Evolutionary conservation across 2,888 invertebrate species (phyloP).

Genomic region (Orthosia gothica): DNA sequence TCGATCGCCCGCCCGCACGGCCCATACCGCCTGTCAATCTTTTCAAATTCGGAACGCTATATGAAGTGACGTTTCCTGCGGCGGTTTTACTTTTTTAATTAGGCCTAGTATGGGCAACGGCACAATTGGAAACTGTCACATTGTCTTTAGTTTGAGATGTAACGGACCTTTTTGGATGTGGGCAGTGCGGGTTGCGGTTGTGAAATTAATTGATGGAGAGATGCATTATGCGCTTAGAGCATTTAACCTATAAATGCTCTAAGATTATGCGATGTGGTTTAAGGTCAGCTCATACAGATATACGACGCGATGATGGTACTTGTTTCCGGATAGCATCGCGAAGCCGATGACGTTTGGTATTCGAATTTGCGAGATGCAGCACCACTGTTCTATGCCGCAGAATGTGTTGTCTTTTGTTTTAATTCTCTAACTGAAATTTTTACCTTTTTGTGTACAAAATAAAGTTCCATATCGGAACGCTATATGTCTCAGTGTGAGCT

Average conservation of each 20-base stretch:
- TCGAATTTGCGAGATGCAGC: too few relatives aligned
- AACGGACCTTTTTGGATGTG: conserved; percentile 61
- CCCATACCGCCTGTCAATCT: conserved; percentile 80
- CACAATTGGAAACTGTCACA: conserved; percentile 67
- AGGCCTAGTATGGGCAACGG: conserved; percentile 70
- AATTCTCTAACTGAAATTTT: too few relatives aligned
- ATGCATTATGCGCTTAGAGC: background rate
- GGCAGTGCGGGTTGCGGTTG: conserved; percentile 43
- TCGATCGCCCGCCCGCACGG: conserved; percentile 61
- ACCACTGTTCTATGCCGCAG: too few relatives aligned
- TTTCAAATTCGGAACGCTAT: conserved; percentile 79
- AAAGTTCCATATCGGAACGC: too few relatives aligned
- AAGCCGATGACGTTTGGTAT: too few relatives aligned
- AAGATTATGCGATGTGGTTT: background rate
- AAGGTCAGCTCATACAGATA: too few relatives aligned
- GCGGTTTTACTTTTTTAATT: conserved; percentile 75
- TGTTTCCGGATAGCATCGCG: too few relatives aligned
- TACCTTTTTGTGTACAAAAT: too few relatives aligned
- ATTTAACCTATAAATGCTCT: too few relatives aligned
- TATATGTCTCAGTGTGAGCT: too few relatives aligned
- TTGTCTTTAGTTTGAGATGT: conserved; percentile 61
- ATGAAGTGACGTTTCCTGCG: conserved; percentile 82
- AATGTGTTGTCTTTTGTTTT: too few relatives aligned
- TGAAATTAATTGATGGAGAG: conserved; percentile 32
- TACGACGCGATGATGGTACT: too few relatives aligned